Percentiles rank a stretch among this genome's conserved stretches.
phyloP scores from a whole-genome alignment of 2,113 vertebrate species.

The Dicaeum eximium region DNA sequence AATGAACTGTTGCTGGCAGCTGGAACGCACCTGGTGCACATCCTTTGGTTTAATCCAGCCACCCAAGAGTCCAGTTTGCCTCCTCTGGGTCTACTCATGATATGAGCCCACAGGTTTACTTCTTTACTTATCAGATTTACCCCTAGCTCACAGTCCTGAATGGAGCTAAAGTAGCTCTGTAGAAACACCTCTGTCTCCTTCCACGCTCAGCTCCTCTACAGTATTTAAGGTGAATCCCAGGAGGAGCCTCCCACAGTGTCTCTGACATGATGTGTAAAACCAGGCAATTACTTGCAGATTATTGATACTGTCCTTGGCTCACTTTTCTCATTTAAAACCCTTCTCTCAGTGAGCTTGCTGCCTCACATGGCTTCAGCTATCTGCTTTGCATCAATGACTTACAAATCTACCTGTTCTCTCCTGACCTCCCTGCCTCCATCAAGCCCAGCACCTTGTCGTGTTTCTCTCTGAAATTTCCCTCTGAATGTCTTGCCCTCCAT shows the following conservation, averaged over 20 bases:
- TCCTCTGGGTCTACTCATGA: background rate
- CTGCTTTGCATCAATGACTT: slow-evolving; percentile 52
- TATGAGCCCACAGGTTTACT: background rate
- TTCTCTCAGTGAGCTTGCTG: background rate
- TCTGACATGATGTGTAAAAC: background rate
- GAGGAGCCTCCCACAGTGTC: background rate
- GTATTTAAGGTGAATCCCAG: slow-evolving; percentile 3
- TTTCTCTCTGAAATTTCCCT: slow-evolving; percentile 37
- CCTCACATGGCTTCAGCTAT: slow-evolving; percentile 35
- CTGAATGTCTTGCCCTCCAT: slow-evolving; percentile 38
- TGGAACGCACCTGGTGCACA: background rate
- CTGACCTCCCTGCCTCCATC: slow-evolving; percentile 3
- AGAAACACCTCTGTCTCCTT: background rate
- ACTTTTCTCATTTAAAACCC: slow-evolving; percentile 45
- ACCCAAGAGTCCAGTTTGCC: background rate
- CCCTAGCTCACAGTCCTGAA: background rate
- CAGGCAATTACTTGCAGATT: slow-evolving; percentile 41
- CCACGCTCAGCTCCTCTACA: background rate
- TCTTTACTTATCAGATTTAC: background rate
- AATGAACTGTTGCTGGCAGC: background rate
- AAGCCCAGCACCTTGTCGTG: background rate
- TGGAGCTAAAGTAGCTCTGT: background rate
- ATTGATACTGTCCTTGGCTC: slow-evolving; percentile 44
- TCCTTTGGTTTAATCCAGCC: background rate
- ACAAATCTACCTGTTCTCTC: slow-evolving; percentile 49